Conservation (phyloP, 2,888 invertebrate genomes). For the Idaea aversata region DNA sequence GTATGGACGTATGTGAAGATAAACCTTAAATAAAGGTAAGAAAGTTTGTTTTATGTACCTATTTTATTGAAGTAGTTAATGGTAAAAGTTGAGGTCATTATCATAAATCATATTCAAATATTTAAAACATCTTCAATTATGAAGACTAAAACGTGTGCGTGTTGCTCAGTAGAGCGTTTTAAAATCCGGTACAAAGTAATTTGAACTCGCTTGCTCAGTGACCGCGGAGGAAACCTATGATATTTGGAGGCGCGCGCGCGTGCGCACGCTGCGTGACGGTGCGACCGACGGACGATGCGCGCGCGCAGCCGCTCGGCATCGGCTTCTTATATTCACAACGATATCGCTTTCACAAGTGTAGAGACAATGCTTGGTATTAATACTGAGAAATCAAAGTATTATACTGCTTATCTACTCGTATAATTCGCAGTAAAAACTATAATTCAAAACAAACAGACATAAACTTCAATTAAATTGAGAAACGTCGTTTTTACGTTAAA, state of each 20-base stretch:
- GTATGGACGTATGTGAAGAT: neutral
- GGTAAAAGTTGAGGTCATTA: neutral
- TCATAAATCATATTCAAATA: neutral
- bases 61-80: neutral
- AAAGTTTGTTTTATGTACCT: neutral
- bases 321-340: conserved; percentile 2
- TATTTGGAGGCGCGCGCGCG: conserved; percentile 15
- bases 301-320: conserved; percentile 23
- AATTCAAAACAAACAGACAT: neutral
- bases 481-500: neutral
- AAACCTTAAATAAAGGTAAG: neutral
- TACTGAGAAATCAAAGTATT: neutral
- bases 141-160: neutral
- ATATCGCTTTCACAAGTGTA: neutral
- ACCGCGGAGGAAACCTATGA: conserved; percentile 19
- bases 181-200: conserved; percentile 2
- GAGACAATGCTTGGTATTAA: neutral
- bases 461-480: neutral
- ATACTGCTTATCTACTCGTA: neutral
- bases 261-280: conserved; percentile 1
- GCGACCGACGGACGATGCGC: conserved; percentile 19
- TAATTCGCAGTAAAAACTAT: neutral
- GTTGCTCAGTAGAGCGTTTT: conserved; percentile 5
- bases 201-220: conserved; percentile 10
- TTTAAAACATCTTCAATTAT: neutral